These are phyloP conservation scores for Pantala flavescens DNA, from an alignment of 1,140 invertebrate genomes.

Conservation along the genomic window DNA sequence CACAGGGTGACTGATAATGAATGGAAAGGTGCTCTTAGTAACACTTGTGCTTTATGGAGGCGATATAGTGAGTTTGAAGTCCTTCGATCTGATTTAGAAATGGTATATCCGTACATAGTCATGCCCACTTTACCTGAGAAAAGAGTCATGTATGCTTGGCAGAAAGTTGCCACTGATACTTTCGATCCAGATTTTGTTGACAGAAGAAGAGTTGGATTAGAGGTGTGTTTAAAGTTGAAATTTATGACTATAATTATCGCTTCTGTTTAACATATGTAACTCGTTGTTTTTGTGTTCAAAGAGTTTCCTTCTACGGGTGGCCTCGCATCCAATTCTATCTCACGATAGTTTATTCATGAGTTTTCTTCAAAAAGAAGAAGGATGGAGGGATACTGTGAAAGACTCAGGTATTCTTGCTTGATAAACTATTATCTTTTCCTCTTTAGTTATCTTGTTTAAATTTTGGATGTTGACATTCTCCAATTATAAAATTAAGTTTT, in stretches of 20 bases:
- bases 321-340: slow-evolving; percentile 61
- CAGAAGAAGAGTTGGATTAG: slow-evolving; percentile 61
- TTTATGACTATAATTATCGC: not conserved
- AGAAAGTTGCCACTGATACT: slow-evolving; percentile 63
- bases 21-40: slow-evolving; percentile 49
- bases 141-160: slow-evolving; percentile 67
- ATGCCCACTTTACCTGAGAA: slow-evolving; percentile 75
- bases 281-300: slow-evolving; percentile 29
- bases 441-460: too few species aligned
- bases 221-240: slow-evolving; percentile 37
- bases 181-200: slow-evolving; percentile 82
- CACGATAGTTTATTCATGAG: slow-evolving; percentile 63
- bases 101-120: slow-evolving; percentile 65
- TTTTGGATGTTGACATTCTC: slow-evolving; percentile 14
- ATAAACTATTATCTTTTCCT: too few species aligned
- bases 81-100: slow-evolving; percentile 61
- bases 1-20: slow-evolving; percentile 57
- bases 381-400: slow-evolving; percentile 65
- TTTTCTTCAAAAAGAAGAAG: slow-evolving; percentile 62
- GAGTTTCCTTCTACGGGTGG: slow-evolving; percentile 66
- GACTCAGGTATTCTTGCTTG: slow-evolving; percentile 45
- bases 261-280: not conserved
- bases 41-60: slow-evolving; percentile 61
- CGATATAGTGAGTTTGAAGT: slow-evolving; percentile 78
- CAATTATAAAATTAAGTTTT: not conserved